Base-by-base conservation (phyloP, 1,140 invertebrate species). In the Conopomorpha cramerella region DNA sequence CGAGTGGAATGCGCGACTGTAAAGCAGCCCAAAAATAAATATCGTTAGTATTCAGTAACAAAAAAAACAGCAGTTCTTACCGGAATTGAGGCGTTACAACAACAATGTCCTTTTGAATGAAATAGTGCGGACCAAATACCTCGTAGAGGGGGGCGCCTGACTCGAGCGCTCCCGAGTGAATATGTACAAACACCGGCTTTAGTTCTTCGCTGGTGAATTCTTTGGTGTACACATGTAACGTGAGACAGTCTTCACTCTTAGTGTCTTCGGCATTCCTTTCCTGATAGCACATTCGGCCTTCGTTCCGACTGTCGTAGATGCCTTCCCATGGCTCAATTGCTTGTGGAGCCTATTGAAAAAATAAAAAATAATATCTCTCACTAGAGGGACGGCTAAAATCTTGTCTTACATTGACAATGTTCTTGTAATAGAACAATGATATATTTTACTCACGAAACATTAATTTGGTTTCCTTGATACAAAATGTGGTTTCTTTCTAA, bases 221-320 rank as follows among this genome's bases (percentile, higher is more conserved):
- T n/a, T 14, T 19, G 7, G 36, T 39, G 30, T 39, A 43, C 3
- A 43, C 25, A 33, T 38, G 31, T 17, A 43, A 7, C n/a, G 17
- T 39, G 8, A 43, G 26, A 27, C 41, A 43, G 19, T 43, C 36
- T 39, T 43, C 41, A 34, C 36, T 39, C 23, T 29, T 8, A 17
- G 6, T 3, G n/a, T 8, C 13, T 2, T 1, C 6, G 8, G 16
- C 30, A 11, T 13, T 10, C n/a, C n/a, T n/a, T n/a, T n/a, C n/a
- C 34, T 46, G 44, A 16, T 13, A 17, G 18, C 44, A 43, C 1
- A 8, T 15, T 16, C 18, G 12, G n/a, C 36, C 36, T 32, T 38
- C 36, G 2, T 23, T 2, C 6, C 36, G 39, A 1, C 32, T 28
- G 23, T 43, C 30, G 12, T 28, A 27, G 11, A 39, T 19, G 1